A percentile compares a stretch with the other conserved stretches of the same genome.
Evolutionary conservation across 2,888 invertebrate species (phyloP).

Genomic region (Morpho helenor): DNA sequence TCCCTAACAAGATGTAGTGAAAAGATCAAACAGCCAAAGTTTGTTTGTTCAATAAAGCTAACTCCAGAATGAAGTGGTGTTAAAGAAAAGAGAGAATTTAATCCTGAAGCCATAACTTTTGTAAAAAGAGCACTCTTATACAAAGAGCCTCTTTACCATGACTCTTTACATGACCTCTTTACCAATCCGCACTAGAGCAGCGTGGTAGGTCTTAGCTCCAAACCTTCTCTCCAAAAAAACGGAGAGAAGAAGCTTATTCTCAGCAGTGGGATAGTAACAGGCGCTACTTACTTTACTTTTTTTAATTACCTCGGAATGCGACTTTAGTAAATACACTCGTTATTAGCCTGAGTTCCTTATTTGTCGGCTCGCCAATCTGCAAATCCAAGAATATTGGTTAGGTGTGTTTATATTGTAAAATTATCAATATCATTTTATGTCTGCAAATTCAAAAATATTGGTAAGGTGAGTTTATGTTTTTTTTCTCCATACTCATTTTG

Average conservation of each 20-base stretch:
- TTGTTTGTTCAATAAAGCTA: constrained; percentile 38
- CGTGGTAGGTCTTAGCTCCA: no score
- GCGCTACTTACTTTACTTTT: neutral
- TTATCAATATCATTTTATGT: no score
- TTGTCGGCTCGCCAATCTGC: constrained; percentile 92
- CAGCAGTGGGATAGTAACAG: no score
- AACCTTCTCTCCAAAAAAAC: no score
- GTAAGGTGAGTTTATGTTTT: no score
- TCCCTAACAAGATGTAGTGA: constrained; percentile 10
- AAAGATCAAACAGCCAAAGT: constrained; percentile 27
- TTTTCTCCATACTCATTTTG: no score
- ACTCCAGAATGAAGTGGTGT: constrained; percentile 43
- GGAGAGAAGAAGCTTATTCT: no score
- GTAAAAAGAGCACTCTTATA: constrained; percentile 61
- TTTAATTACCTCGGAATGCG: constrained; percentile 86
- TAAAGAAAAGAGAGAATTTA: constrained; percentile 64
- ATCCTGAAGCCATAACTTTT: constrained; percentile 66
- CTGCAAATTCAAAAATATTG: no score
- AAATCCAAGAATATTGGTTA: constrained; percentile 21
- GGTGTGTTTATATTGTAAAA: no score
- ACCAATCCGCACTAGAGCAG: no score
- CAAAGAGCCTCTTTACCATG: constrained; percentile 56
- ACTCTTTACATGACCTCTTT: no score
- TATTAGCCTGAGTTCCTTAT: constrained; percentile 91
- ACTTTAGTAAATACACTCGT: constrained; percentile 94